Evolutionary conservation across 2,888 invertebrate species (phyloP), one percentile per base, ranked within the genome.

Genomic region (Linnaemya vulpina): DNA sequence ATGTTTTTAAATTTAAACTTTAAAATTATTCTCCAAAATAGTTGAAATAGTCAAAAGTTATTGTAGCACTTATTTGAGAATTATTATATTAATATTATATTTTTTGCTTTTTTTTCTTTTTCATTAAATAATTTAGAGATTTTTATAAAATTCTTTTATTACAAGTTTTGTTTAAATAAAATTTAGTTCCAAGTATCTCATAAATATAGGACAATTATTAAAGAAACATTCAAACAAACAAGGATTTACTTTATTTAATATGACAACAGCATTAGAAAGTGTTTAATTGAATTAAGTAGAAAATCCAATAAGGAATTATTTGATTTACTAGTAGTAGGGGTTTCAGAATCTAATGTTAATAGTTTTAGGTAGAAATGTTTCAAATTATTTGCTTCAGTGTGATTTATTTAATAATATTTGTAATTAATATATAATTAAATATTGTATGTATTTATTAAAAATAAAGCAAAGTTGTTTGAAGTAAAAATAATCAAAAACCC

Each of bases 371-470:
- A 80, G 74, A 74, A 49, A 53, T 53, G 62, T 89, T 89, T 88
- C 84, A 89, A 87, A 87, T 89, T 89, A 88, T 58, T 88, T 68
- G n/a, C 30, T 30, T 62, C 87, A 88, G 87, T 89, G 89, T 90
- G 87, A 88, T 87, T 86, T 86, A 83, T 86, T 87, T 71, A 55
- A 83, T 86, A 87, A 58, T 87, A 51, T 0, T 22, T 10, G 17
- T 80, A 22, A 67, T 51, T 55, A 70, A 25, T 53, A 63, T 51
- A 13, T 8, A 60, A 86, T 87, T 51, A 17, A 51, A 10, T 38
- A 11, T 17, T 38, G 38, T 58, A 68, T 53, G 10, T 15, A 35
- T 49, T 49, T 17, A 15, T 40, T 40, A 9, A 55, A 86, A 87
- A 9, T 84, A 89, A 88, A 87, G 7, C 0, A 62, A 40, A 62